Evolutionary conservation across 2,113 vertebrate species (phyloP).

Genomic region (Malurus alboscapulatus): DNA sequence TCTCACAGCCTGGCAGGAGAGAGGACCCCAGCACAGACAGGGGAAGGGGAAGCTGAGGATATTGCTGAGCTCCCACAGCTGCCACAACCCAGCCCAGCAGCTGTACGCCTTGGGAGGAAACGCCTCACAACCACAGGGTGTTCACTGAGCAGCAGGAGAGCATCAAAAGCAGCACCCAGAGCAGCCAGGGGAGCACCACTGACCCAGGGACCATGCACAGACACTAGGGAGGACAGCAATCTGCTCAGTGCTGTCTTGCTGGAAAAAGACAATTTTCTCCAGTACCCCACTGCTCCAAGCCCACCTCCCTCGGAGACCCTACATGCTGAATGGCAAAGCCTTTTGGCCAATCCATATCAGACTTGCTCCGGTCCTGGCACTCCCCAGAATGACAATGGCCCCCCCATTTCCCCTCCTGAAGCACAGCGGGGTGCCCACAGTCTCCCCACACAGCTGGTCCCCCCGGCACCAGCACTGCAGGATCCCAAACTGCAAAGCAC

Average conservation of each 20-base stretch:
- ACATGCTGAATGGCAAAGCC: background rate
- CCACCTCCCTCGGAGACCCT: background rate
- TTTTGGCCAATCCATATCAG: background rate
- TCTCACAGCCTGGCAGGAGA: background rate
- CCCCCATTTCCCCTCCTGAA: background rate
- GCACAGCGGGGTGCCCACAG: fast-evolving
- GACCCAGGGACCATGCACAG: fast-evolving
- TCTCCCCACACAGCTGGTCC: background rate
- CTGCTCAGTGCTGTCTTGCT: background rate
- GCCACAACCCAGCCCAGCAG: background rate
- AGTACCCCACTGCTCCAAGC: background rate
- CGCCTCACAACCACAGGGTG: fast-evolving
- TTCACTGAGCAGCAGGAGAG: fast-evolving
- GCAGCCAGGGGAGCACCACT: fast-evolving
- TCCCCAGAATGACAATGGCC: fast-evolving
- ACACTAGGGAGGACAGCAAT: fast-evolving
- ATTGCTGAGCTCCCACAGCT: background rate
- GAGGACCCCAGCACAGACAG: fast-evolving
- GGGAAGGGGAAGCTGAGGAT: background rate
- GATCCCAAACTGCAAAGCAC: background rate
- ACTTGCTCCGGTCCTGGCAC: background rate
- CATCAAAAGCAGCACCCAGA: background rate
- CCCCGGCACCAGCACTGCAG: background rate
- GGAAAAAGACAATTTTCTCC: background rate
- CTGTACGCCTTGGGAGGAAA: fast-evolving